These are phyloP conservation scores for Eleginops maclovinus DNA, from an alignment of 2,113 vertebrate species.

Conservation along the genomic window DNA sequence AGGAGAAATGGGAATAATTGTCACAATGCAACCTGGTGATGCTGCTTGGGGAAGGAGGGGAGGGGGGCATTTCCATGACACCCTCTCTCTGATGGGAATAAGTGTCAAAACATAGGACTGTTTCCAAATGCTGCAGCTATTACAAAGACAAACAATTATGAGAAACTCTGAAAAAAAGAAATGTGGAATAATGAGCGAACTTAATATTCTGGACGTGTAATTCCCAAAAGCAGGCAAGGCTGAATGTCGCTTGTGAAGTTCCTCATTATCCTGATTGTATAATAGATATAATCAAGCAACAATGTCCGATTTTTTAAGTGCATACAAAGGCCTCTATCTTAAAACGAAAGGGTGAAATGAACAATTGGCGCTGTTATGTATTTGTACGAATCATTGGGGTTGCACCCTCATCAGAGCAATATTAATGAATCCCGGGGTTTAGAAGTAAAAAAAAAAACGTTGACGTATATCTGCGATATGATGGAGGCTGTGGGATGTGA, in stretches of 20 bases:
- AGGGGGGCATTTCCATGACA: constrained; percentile 26
- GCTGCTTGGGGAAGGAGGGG: constrained; percentile 12
- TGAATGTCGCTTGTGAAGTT: constrained; percentile 49
- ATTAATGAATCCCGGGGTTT: constrained; percentile 54
- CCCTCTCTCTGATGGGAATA: constrained; percentile 43
- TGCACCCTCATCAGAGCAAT: constrained; percentile 62
- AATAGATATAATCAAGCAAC: constrained; percentile 76
- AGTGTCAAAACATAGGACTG: constrained; percentile 33
- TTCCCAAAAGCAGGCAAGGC: constrained; percentile 45
- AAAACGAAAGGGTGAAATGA: constrained; percentile 42
- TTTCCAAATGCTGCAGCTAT: constrained; percentile 37
- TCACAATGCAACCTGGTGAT: constrained; percentile 47
- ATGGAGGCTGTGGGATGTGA: constrained; percentile 74
- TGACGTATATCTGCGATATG: constrained; percentile 72
- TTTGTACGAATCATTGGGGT: constrained; percentile 44
- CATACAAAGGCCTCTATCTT: constrained; percentile 30
- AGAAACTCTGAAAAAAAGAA: neutral
- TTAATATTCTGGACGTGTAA: constrained; percentile 43
- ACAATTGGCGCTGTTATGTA: constrained; percentile 52
- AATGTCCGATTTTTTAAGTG: constrained; percentile 68
- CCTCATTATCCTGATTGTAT: constrained; percentile 71
- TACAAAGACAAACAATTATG: constrained; percentile 47
- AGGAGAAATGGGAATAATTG: constrained; percentile 40
- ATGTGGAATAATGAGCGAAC: constrained; percentile 45
- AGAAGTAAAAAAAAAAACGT: constrained; percentile 38